Evolutionary conservation across 2,113 vertebrate species (phyloP).

Genomic region (Chaetura pelagica): DNA sequence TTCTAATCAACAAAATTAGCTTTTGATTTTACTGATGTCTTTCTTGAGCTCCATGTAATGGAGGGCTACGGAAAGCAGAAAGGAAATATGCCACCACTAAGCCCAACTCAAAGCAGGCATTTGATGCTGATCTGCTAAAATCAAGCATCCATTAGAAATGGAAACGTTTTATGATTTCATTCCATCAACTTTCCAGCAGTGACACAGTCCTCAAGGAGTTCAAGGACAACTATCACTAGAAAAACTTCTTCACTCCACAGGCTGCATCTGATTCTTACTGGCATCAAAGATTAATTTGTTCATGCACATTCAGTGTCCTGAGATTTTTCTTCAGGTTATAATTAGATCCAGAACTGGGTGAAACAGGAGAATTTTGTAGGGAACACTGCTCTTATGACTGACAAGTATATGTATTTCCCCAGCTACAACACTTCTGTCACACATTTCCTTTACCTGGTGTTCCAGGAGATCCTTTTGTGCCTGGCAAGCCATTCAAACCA

Average conservation of each 20-base stretch:
- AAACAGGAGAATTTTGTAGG: background rate
- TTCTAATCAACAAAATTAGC: background rate
- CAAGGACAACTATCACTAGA: background rate
- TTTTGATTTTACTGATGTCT: background rate
- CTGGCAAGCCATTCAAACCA: conserved; percentile 91
- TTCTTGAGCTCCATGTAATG: background rate
- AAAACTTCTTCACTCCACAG: background rate
- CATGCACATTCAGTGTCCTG: background rate
- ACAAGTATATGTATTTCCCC: background rate
- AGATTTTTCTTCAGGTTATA: background rate
- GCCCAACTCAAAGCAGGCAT: background rate
- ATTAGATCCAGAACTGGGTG: background rate
- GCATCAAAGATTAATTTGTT: background rate
- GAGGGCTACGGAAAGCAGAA: background rate
- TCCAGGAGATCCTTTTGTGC: conserved; percentile 88
- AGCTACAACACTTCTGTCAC: background rate
- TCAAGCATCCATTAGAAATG: background rate
- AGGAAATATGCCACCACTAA: background rate
- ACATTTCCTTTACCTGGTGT: conserved; percentile 80
- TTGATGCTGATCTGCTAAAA: background rate
- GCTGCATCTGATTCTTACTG: background rate
- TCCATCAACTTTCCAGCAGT: background rate
- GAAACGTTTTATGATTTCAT: background rate
- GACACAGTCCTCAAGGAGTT: background rate
- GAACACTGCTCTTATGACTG: background rate